Evolutionary conservation across 2,888 invertebrate genomes (phyloP).

Genomic region (Andrena praecox): DNA sequence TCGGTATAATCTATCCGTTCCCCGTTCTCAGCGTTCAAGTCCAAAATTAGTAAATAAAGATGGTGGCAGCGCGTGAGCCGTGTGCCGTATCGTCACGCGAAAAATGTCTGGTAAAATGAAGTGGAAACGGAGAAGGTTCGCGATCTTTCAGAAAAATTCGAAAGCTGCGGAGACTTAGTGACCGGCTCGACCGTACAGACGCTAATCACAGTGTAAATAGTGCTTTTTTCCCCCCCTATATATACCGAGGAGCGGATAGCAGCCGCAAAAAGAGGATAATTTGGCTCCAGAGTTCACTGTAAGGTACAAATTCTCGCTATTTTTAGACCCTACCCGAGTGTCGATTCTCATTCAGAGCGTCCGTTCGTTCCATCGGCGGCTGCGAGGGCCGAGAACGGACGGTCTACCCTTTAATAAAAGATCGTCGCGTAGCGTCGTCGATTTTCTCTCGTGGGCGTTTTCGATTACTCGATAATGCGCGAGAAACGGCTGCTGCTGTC

Average conservation of each 20-base stretch:
- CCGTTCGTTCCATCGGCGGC: slow-evolving; percentile 34
- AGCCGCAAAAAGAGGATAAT: slow-evolving; percentile 70
- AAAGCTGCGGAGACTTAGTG: slow-evolving; percentile 62
- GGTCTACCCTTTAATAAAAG: slow-evolving; percentile 1
- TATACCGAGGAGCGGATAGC: slow-evolving; percentile 60
- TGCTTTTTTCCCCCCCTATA: slow-evolving; percentile 49
- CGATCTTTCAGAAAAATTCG: slow-evolving; percentile 58
- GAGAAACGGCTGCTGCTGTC: slow-evolving; percentile 13
- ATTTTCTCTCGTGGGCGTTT: slow-evolving; percentile 62
- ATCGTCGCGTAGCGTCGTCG: background rate
- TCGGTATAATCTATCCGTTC: slow-evolving; percentile 35
- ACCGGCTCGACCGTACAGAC: slow-evolving; percentile 42
- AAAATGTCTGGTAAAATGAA: slow-evolving; percentile 80
- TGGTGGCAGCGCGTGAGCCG: slow-evolving; percentile 80
- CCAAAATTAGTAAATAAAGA: slow-evolving; percentile 85
- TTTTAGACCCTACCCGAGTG: slow-evolving; percentile 75
- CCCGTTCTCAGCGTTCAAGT: slow-evolving; percentile 65
- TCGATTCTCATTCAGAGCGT: slow-evolving; percentile 71
- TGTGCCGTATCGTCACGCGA: slow-evolving; percentile 77
- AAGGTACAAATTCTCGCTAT: slow-evolving; percentile 81
- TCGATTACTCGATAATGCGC: slow-evolving; percentile 61
- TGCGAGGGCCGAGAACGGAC: background rate
- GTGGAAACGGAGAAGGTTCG: slow-evolving; percentile 74
- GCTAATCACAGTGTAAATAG: slow-evolving; percentile 65
- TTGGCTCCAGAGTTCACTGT: slow-evolving; percentile 81